Percentiles rank a stretch among this genome's conserved stretches.
Evolutionary conservation across 2,113 vertebrate species (phyloP).

Genomic region (Sinocyclocheilus grahami): DNA sequence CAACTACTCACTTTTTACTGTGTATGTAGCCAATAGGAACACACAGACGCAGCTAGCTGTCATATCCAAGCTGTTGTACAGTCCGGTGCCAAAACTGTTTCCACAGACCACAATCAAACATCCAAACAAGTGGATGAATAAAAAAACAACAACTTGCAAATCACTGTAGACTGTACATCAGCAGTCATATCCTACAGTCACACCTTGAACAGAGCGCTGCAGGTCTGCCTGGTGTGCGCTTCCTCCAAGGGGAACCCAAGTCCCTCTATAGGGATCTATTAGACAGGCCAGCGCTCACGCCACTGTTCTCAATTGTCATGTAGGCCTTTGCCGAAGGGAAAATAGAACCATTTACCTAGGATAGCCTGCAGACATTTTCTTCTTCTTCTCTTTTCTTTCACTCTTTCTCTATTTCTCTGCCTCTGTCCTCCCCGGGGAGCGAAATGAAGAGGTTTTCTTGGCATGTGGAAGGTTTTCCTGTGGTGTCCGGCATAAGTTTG

Average conservation of each 20-base stretch:
- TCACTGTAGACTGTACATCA: slow-evolving; percentile 4
- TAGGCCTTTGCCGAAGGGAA: slow-evolving; percentile 72
- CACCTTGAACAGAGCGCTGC: slow-evolving; percentile 24
- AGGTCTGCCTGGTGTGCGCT: slow-evolving; percentile 2
- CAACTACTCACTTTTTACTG: background rate
- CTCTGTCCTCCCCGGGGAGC: slow-evolving; percentile 32
- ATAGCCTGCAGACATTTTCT: slow-evolving; percentile 74
- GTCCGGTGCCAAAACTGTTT: background rate
- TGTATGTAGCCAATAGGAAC: background rate
- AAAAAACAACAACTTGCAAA: slow-evolving; percentile 1
- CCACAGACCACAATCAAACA: background rate
- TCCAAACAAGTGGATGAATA: background rate
- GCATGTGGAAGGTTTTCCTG: slow-evolving; percentile 8
- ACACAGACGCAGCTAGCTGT: background rate
- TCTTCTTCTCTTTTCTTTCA: slow-evolving; percentile 43
- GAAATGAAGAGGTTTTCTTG: slow-evolving; percentile 41
- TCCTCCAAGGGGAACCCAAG: slow-evolving; percentile 9
- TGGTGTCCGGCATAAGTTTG: slow-evolving; percentile 34
- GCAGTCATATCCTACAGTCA: slow-evolving; percentile 22
- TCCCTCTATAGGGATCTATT: slow-evolving; percentile 65
- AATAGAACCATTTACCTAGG: slow-evolving; percentile 76
- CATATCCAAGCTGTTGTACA: background rate
- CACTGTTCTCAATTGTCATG: slow-evolving; percentile 70
- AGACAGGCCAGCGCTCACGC: slow-evolving; percentile 59
- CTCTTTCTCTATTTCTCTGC: slow-evolving; percentile 29